Evolutionary conservation across 2,113 vertebrate genomes (phyloP).

Genomic region (Hylia prasina): DNA sequence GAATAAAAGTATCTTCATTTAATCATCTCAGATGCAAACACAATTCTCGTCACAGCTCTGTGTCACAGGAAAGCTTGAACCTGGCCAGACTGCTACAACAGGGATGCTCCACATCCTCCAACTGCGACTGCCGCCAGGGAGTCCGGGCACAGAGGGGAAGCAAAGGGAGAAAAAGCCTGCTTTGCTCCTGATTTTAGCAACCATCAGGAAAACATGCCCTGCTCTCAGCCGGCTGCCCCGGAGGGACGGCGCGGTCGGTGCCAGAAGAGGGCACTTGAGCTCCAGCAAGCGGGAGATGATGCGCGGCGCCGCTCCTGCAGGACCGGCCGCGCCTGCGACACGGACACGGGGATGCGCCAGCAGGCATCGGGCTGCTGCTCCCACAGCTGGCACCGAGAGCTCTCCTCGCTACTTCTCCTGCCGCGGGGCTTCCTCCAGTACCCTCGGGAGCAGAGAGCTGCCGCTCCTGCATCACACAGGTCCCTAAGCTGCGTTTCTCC

Average conservation of each 20-base stretch:
- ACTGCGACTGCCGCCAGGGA: background rate
- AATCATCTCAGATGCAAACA: background rate
- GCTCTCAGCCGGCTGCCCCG: background rate
- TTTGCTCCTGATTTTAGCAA: conserved; percentile 6
- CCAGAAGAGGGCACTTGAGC: conserved; percentile 80
- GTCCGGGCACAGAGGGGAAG: background rate
- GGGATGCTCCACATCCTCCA: background rate
- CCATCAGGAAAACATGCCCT: background rate
- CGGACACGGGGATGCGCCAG: background rate
- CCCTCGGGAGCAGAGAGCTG: background rate
- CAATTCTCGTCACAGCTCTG: background rate
- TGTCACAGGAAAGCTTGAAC: background rate
- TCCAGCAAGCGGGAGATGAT: conserved; percentile 52
- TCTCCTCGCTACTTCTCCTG: background rate
- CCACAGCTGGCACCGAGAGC: background rate
- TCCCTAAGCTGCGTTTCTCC: background rate
- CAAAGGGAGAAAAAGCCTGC: background rate
- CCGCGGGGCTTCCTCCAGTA: background rate
- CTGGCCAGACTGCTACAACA: background rate
- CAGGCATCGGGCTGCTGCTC: background rate
- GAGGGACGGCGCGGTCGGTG: background rate
- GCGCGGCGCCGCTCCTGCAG: background rate
- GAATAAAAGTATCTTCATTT: background rate
- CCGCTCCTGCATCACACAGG: background rate
- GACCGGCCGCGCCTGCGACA: background rate